Evolutionary conservation across 2,113 vertebrate species (phyloP).

Genomic region (Spheniscus mendiculus): DNA sequence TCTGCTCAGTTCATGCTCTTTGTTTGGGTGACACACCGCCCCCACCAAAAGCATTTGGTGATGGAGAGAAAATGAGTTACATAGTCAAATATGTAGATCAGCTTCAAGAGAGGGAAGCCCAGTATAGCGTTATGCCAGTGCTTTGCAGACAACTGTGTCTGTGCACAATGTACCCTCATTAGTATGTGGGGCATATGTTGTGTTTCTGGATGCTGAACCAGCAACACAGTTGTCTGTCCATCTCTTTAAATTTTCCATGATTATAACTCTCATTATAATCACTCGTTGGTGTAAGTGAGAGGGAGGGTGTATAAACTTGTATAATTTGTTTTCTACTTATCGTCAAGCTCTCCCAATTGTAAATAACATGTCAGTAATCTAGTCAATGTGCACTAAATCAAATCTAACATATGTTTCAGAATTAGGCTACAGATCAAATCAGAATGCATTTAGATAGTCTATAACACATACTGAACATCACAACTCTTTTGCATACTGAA

Average conservation of each 20-base stretch:
- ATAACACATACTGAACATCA: background rate
- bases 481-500: background rate
- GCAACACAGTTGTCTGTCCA: background rate
- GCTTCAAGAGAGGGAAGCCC: background rate
- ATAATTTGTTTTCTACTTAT: constrained; percentile 8
- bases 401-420: background rate
- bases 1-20: background rate
- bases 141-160: background rate
- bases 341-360: background rate
- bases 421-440: background rate
- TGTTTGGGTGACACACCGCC: background rate
- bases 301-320: background rate
- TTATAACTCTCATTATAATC: background rate
- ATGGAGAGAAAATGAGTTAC: fast-evolving
- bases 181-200: background rate
- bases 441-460: background rate
- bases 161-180: background rate
- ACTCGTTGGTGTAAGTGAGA: background rate
- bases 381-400: background rate
- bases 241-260: background rate
- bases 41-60: background rate
- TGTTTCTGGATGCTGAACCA: background rate
- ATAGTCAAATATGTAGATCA: background rate
- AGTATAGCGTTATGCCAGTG: background rate
- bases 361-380: background rate